Evolutionary conservation across 2,797 vertebrate species (phyloP).

Genomic region (Arctocebus calabarensis): DNA sequence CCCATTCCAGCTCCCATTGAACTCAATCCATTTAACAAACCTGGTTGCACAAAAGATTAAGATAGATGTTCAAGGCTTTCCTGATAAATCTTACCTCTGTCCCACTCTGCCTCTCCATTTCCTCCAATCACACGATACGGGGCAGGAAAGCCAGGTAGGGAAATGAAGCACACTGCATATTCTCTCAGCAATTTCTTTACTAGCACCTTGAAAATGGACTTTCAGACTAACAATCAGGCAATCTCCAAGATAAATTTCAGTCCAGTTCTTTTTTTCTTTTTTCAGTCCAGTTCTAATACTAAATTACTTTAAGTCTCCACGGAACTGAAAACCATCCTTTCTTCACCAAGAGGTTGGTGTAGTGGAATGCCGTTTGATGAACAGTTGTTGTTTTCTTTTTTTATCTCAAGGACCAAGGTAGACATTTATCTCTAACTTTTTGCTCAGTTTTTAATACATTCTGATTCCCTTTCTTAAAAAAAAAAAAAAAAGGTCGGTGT

Average conservation of each 20-base stretch:
- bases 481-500: no score
- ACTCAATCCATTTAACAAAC: background rate
- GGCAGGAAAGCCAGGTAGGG: background rate
- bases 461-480: background rate
- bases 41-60: background rate
- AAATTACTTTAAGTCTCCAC: background rate
- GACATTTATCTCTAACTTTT: background rate
- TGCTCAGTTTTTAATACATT: background rate
- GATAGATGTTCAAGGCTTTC: background rate
- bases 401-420: background rate
- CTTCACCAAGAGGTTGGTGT: background rate
- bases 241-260: background rate
- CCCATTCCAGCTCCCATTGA: background rate
- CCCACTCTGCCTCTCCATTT: background rate
- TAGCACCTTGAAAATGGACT: background rate
- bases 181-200: background rate
- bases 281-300: background rate
- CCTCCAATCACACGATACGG: background rate
- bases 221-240: background rate
- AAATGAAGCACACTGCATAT: background rate
- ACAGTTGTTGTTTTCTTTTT: background rate
- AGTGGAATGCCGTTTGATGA: background rate
- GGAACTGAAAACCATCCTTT: conserved; percentile 15
- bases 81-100: background rate
- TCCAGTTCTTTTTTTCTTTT: background rate